Conservation (phyloP, 2,113 vertebrate genomes). For the Muntiacus reevesi region DNA sequence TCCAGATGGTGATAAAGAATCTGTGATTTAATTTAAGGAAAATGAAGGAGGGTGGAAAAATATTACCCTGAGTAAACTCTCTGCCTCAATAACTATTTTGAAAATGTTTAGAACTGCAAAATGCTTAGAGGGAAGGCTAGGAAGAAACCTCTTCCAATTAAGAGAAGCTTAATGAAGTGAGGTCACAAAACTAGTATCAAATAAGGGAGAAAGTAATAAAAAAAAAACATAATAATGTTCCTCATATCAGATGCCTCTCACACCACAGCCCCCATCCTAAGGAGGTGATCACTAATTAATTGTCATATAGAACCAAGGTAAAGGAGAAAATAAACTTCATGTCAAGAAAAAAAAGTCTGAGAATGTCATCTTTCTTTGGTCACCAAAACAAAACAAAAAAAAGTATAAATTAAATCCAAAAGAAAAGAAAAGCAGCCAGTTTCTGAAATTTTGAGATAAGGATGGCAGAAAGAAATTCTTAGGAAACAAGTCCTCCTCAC, state of each 20-base stretch:
- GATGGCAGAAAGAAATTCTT: background rate
- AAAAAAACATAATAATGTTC: no score
- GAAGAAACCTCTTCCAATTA: background rate
- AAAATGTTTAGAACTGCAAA: background rate
- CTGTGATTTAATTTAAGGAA: background rate
- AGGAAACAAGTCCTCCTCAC: background rate
- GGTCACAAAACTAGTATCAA: background rate
- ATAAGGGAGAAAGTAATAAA: background rate
- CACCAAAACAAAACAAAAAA: background rate
- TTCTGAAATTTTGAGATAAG: background rate
- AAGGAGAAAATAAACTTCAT: background rate
- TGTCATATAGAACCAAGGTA: background rate
- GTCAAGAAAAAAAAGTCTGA: background rate
- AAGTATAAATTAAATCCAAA: background rate
- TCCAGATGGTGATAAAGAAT: background rate
- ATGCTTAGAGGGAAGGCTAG: background rate
- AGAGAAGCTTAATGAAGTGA: background rate
- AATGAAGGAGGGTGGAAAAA: background rate
- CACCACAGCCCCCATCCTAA: background rate
- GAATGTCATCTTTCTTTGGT: background rate
- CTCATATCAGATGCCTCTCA: background rate
- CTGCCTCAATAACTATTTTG: background rate
- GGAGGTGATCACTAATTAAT: background rate
- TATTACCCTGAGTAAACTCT: background rate
- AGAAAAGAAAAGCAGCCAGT: background rate